A percentile compares a stretch with the other conserved stretches of the same genome.
These are phyloP conservation scores for Ailuropoda melanoleuca DNA, from an alignment of 2,113 vertebrate species.

Conservation along the genomic window DNA sequence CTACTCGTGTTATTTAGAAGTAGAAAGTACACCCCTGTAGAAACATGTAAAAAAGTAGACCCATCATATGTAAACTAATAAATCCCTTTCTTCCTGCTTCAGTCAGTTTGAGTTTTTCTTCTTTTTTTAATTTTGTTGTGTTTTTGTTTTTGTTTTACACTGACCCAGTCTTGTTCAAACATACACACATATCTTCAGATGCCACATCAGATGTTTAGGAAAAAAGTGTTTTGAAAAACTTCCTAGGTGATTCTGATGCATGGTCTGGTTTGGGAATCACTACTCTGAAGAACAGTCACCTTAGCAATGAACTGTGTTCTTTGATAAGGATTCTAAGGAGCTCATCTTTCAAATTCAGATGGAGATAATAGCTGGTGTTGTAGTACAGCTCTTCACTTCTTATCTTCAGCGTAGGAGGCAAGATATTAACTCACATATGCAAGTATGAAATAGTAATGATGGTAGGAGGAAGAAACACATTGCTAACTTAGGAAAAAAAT, in stretches of 20 bases:
- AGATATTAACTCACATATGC: constrained; percentile 46
- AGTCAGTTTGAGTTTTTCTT: not conserved
- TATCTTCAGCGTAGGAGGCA: constrained; percentile 1
- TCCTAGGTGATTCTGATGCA: not conserved
- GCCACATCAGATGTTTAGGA: not conserved
- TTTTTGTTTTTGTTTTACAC: not conserved
- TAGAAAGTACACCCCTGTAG: not conserved
- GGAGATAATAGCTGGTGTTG: not conserved
- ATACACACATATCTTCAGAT: not conserved
- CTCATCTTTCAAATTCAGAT: constrained; percentile 31
- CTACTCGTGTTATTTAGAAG: not conserved
- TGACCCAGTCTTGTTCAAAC: not conserved
- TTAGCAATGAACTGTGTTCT: not conserved
- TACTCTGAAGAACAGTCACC: not conserved
- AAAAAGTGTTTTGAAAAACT: not conserved
- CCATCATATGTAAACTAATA: not conserved
- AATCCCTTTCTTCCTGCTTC: not conserved
- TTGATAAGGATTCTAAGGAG: not conserved
- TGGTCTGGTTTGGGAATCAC: not conserved
- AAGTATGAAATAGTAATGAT: constrained; percentile 52
- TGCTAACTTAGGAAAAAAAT: not conserved
- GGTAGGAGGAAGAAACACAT: not conserved
- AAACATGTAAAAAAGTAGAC: not conserved
- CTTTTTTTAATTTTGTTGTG: not conserved
- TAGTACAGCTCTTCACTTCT: not conserved